Base-by-base conservation (phyloP, 2,888 invertebrate species). In the Nezara viridula region DNA sequence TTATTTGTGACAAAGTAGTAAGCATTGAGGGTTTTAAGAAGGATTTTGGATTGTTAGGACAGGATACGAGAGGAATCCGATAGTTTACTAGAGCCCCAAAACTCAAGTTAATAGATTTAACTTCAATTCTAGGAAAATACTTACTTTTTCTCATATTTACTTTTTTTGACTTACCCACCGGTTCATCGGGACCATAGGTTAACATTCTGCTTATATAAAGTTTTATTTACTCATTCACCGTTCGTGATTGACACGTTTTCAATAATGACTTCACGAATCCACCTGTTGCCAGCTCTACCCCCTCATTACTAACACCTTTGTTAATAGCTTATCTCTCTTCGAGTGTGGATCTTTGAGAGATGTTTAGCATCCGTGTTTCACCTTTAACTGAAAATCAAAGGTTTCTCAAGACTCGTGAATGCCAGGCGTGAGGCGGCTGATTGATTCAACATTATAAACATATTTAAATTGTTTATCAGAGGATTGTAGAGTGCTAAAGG, bases 331-430 rank as follows among this genome's bases (percentile, higher is more conserved):
- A 6, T 19, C 32, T 73, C 32, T 32, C 32, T 32, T 9, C 37
- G 32, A 37, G 19, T 73, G 66, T 73, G 66, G 37, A 73, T 37
- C 66, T 37, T 37, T 7, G 19, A 21, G 66, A 73, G 66, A 73
- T 73, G 66, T 73, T 73, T 73, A 73, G 66, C 66, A 73, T 73
- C 66, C 66, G 66, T 73, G 66, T 73, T 73, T 73, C 66, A 73
- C 66, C 66, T 73, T 73, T 73, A 73, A 73, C 66, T 73, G 66
- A 73, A 73, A 73, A 73, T 73, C 66, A 73, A 6, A 73, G 66
- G 66, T 73, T 73, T 73, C 66, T 73, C 66, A 73, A 73, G 66
- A 73, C 66, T 73, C 66, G 66, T 73, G 66, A 73, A 73, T 73
- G 66, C 66, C 66, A 73, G 66, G 66, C 66, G 66, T 73, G 66